Conservation (phyloP, 2,113 vertebrate genomes). For the Tachysurus vachellii region DNA sequence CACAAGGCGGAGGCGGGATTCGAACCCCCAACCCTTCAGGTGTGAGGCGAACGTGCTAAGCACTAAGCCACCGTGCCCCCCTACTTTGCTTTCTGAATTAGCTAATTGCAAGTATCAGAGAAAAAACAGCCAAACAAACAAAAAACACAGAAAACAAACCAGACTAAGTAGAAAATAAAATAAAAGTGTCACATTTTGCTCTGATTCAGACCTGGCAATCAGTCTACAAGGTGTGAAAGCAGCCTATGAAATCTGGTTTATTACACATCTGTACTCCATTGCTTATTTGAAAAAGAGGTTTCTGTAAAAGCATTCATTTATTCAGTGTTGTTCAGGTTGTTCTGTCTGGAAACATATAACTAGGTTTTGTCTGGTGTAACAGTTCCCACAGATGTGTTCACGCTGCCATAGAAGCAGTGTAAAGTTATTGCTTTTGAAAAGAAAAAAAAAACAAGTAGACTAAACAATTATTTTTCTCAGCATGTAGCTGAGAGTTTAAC, state of each 20-base stretch:
- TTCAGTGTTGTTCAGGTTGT: neutral
- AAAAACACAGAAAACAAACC: neutral
- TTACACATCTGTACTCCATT: neutral
- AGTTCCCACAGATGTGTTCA: neutral
- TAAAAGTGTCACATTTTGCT: neutral
- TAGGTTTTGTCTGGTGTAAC: slow-evolving; percentile 5
- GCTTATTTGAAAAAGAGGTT: neutral
- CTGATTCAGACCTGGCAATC: neutral
- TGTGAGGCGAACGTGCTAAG: too few species aligned
- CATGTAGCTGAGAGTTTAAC: neutral
- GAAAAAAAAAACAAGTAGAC: neutral
- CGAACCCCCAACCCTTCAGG: too few species aligned
- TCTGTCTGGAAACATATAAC: neutral
- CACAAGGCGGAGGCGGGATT: too few species aligned
- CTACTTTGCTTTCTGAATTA: neutral
- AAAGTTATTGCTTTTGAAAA: neutral
- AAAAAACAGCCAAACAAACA: too few species aligned
- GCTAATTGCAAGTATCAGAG: neutral
- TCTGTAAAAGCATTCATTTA: neutral
- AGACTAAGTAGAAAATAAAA: neutral
- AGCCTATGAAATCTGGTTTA: neutral
- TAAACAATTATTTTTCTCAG: slow-evolving; percentile 1
- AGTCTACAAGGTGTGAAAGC: neutral
- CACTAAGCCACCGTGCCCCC: too few species aligned
- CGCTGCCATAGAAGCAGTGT: neutral